Evolutionary conservation across 2,888 invertebrate species (phyloP), one percentile per base, ranked within the genome.

Genomic region (Ophraella communa): DNA sequence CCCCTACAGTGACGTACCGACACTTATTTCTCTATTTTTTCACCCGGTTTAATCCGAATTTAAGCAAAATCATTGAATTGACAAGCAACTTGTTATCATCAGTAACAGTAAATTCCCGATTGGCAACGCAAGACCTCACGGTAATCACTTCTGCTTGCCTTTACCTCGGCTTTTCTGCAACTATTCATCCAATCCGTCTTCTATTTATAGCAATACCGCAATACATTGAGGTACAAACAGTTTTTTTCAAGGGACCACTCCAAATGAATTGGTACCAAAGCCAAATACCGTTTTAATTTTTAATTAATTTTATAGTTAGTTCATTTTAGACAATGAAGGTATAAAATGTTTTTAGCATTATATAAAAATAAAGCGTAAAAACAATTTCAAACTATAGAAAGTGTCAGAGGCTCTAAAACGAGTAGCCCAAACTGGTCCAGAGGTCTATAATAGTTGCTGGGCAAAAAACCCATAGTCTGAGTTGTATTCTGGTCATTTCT

Each of bases 131-230:
- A 60, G 52, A 60, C 60, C 60, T 60, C 53, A n/a, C 20, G 20
- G 17, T 60, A 60, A 60, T 60, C 60, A 44, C 44, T 44, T 60
- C 60, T n/a, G n/a, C n/a, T 51, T 51, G 49, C 49, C 17, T 27
- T 53, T 42, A 27, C 58, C 42, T 44, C 10, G 44, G 59, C 59
- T 51, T 60, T 60, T 60, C 59, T n/a, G n/a, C n/a, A 52, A 44
- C 59, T 21, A 52, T 52, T 52, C 60, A 44, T 21, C 60, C 49
- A 60, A 60, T 60, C 60, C 52, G 60, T 60, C 60, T n/a, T n/a
- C n/a, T 60, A 60, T 60, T 60, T 60, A 60, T 60, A 52, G 52
- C 27, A 14, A 27, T 17, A 42, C 52, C 52, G 17, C 27, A 17
- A 23, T 8, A 27, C 49, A 51, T 27, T 8, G 27, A 51, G 4